phyloP scores from a whole-genome alignment of 2,888 invertebrate species.

The Drosophila suboccidentalis region DNA sequence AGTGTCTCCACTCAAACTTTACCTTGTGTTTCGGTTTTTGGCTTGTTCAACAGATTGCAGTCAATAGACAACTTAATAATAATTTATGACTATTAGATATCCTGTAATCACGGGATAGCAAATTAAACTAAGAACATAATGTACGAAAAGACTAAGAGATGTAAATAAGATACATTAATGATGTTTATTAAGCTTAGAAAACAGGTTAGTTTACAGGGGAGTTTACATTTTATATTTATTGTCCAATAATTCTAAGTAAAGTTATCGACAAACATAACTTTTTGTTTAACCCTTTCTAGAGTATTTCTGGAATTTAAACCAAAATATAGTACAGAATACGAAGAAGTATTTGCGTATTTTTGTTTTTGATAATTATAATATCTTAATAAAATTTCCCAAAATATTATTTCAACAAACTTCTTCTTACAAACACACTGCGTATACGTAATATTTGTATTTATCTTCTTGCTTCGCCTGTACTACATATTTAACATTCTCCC shows the following conservation, averaged over 20 bases:
- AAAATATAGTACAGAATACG: no score
- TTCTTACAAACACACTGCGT: neutral
- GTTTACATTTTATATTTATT: no score
- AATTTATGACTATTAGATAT: neutral
- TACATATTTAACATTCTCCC: neutral
- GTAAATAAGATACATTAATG: no score
- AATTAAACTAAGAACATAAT: neutral
- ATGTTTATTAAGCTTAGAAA: no score
- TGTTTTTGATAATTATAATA: no score
- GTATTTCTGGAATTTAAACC: no score
- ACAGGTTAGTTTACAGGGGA: no score
- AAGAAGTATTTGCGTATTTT: no score
- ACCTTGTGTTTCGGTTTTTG: constrained; percentile 33
- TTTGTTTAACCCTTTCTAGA: no score
- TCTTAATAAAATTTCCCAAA: neutral
- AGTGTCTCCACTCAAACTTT: constrained; percentile 71
- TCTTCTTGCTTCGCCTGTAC: neutral
- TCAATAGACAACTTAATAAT: neutral
- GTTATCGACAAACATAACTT: no score
- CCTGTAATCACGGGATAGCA: neutral
- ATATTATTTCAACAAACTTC: neutral
- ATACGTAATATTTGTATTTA: constrained; percentile 1
- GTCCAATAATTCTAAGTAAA: no score
- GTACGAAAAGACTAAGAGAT: no score
- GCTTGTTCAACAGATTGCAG: constrained; percentile 10